Evolutionary conservation across 2,888 invertebrate genomes (phyloP).

Genomic region (Pyrrhia umbra): DNA sequence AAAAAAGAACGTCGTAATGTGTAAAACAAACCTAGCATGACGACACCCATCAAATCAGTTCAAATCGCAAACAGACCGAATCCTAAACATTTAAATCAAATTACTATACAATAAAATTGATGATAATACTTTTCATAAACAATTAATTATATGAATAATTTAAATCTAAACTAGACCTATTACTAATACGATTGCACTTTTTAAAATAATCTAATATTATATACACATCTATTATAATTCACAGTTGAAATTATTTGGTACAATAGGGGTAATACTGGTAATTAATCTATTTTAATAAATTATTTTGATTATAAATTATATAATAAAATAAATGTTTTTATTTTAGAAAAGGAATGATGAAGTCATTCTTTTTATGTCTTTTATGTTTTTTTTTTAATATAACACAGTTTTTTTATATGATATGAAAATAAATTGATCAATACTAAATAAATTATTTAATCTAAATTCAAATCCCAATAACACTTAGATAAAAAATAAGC

Average conservation of each 20-base stretch:
- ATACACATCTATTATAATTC: constrained; percentile 69
- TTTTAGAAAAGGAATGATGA: too few relatives aligned
- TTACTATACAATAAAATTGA: constrained; percentile 34
- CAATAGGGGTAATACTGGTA: constrained; percentile 40
- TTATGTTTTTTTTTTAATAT: too few relatives aligned
- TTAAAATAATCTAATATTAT: constrained; percentile 75
- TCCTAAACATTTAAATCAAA: constrained; percentile 27
- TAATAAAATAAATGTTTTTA: constrained; percentile 15
- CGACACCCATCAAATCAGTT: constrained; percentile 46
- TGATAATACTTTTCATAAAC: constrained; percentile 54
- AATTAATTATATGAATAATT: constrained; percentile 63
- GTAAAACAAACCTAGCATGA: constrained; percentile 39
- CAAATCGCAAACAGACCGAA: constrained; percentile 23
- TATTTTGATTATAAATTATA: constrained; percentile 16
- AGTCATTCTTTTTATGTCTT: not conserved
- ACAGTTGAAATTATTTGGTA: constrained; percentile 56
- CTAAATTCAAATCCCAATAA: not conserved
- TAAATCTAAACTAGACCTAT: constrained; percentile 69
- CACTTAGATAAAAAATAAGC: not conserved
- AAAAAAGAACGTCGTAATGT: too few relatives aligned
- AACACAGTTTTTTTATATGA: too few relatives aligned
- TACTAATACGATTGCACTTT: constrained; percentile 86
- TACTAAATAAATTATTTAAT: not conserved
- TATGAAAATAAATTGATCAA: too few relatives aligned
- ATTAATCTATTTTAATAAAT: constrained; percentile 15